Conservation (phyloP, 2,113 vertebrate species). For the Hippopotamus amphibius region DNA sequence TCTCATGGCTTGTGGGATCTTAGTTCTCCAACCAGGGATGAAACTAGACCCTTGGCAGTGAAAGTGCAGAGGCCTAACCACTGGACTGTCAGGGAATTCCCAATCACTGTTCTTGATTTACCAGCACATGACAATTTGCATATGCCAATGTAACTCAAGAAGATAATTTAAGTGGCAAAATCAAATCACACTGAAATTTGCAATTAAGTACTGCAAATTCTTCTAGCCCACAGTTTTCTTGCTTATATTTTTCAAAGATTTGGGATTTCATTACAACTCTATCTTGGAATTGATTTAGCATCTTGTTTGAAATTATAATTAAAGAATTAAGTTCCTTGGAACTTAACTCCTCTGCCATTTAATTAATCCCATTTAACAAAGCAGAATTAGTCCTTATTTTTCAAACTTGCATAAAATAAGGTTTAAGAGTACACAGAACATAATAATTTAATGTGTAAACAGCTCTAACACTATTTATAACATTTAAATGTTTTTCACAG, state of each 20-base stretch:
- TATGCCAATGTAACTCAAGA: conserved; percentile 7
- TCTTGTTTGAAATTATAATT: conserved; percentile 52
- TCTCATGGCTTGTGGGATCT: not conserved
- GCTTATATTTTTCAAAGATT: conserved; percentile 40
- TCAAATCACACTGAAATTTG: not conserved
- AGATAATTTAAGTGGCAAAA: conserved; percentile 51
- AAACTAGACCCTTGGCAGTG: not conserved
- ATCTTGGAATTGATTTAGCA: conserved; percentile 40
- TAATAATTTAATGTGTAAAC: conserved; percentile 23
- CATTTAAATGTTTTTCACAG: not conserved
- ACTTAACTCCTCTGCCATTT: conserved; percentile 32
- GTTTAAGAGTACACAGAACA: not conserved
- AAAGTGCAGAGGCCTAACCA: not conserved
- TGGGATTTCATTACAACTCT: conserved; percentile 3
- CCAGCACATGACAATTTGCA: not conserved
- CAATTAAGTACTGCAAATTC: not conserved
- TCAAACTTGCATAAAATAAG: conserved; percentile 33
- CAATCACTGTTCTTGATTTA: conserved; percentile 22
- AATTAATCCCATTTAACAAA: conserved; percentile 2
- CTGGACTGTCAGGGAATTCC: not conserved
- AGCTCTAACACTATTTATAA: not conserved
- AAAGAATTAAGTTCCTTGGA: conserved; percentile 34
- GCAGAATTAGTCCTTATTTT: conserved; percentile 43
- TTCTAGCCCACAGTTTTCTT: not conserved
- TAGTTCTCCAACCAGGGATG: not conserved